These are phyloP conservation scores for Paratilapia polleni DNA, from an alignment of 2,113 vertebrate genomes.

Conservation along the genomic window DNA sequence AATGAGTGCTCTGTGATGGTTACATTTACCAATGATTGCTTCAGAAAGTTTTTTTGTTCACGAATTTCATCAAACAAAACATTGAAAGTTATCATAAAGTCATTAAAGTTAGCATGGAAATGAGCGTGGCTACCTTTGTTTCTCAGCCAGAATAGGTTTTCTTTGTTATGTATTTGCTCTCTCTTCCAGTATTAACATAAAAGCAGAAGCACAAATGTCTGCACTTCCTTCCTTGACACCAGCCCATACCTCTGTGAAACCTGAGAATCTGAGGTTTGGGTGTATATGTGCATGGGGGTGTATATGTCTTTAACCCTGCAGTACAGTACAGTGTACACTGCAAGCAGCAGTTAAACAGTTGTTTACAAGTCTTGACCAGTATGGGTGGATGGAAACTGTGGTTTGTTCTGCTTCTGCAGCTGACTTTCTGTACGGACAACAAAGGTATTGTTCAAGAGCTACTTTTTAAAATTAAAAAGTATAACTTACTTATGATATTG, in stretches of 20 bases:
- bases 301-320: fast-evolving
- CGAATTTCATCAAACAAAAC: fast-evolving
- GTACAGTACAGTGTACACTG: neutral
- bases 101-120: fast-evolving
- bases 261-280: neutral
- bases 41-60: neutral
- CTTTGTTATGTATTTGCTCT: too few relatives aligned
- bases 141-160: too few relatives aligned
- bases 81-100: neutral
- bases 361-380: neutral
- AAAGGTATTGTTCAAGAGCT: too few relatives aligned
- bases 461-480: neutral
- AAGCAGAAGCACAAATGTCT: too few relatives aligned
- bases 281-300: fast-evolving
- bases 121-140: neutral
- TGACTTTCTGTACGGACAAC: too few relatives aligned
- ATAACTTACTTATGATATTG: too few relatives aligned
- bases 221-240: too few relatives aligned
- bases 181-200: too few relatives aligned
- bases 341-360: neutral
- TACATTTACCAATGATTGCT: neutral
- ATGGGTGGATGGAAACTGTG: too few relatives aligned
- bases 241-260: neutral
- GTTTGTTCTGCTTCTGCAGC: too few relatives aligned
- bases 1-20: too few relatives aligned